phyloP scores from a whole-genome alignment of 2,113 vertebrate species.

The Gallinago undulata region DNA sequence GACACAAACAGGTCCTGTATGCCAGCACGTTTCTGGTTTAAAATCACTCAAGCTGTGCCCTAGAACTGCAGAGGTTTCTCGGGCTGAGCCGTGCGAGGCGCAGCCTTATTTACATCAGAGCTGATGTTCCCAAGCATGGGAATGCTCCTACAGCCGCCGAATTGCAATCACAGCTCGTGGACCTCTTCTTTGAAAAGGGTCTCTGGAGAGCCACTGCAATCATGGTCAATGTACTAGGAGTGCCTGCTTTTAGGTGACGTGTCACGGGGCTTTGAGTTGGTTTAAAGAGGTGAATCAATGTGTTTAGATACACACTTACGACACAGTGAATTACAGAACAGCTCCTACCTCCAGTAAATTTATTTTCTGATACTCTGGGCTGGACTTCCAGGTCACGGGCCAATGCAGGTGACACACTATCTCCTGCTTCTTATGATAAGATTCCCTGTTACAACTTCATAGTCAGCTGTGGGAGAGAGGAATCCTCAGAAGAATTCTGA shows the following conservation, averaged over 20 bases:
- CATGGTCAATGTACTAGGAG: too few relatives aligned
- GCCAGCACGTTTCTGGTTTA: not conserved
- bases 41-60: constrained; percentile 16
- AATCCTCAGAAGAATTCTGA: not conserved
- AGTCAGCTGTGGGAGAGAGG: not conserved
- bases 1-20: not conserved
- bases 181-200: not conserved
- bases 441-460: not conserved
- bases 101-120: not conserved
- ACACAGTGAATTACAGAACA: not conserved
- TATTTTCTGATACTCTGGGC: not conserved
- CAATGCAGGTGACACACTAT: not conserved
- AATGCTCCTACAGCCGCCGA: not conserved
- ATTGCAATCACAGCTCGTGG: not conserved
- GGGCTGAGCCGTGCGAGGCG: not conserved
- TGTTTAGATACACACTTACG: not conserved
- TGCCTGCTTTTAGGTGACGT: not conserved
- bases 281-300: not conserved
- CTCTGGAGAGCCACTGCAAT: not conserved
- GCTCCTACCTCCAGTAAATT: not conserved
- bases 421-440: not conserved
- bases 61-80: not conserved
- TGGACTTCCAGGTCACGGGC: not conserved
- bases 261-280: not conserved
- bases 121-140: not conserved